These are phyloP conservation scores for Synchiropus splendidus DNA, from an alignment of 2,113 vertebrate species.

Conservation along the genomic window DNA sequence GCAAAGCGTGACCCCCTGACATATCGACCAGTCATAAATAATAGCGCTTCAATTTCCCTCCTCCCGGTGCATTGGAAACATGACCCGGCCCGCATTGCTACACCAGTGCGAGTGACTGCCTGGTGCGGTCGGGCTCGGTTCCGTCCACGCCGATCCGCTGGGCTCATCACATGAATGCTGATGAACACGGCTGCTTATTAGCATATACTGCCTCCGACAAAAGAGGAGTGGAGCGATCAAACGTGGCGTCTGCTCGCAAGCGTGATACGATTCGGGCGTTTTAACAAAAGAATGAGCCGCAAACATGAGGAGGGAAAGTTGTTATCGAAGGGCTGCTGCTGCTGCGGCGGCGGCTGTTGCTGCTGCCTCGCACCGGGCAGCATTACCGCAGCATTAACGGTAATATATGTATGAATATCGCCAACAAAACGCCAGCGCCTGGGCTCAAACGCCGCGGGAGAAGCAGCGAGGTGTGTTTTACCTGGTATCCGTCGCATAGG, in stretches of 20 bases:
- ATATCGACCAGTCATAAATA: conserved; percentile 53
- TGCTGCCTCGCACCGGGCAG: conserved; percentile 2
- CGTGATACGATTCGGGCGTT: background rate
- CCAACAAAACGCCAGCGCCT: background rate
- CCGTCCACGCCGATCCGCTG: too few relatives aligned
- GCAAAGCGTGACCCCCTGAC: conserved; percentile 43
- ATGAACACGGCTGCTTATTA: too few relatives aligned
- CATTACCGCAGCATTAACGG: conserved; percentile 1
- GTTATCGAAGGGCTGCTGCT: conserved; percentile 13
- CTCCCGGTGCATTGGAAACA: conserved; percentile 33
- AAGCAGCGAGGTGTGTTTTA: conserved; percentile 17
- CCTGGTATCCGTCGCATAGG: conserved; percentile 63
- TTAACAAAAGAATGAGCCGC: background rate
- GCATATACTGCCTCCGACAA: too few relatives aligned
- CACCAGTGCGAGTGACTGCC: conserved; percentile 12
- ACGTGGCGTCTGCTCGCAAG: too few relatives aligned
- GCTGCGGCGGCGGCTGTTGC: conserved; percentile 15
- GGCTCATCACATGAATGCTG: conserved; percentile 21
- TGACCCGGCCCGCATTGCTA: conserved; percentile 41
- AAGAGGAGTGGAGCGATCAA: too few relatives aligned
- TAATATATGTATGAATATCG: background rate
- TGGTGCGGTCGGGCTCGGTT: too few relatives aligned
- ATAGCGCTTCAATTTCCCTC: conserved; percentile 37
- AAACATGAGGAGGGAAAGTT: conserved; percentile 19
- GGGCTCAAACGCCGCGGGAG: background rate